phyloP scores from a whole-genome alignment of 2,888 invertebrate genomes.

The Hydropsyche betteni region DNA sequence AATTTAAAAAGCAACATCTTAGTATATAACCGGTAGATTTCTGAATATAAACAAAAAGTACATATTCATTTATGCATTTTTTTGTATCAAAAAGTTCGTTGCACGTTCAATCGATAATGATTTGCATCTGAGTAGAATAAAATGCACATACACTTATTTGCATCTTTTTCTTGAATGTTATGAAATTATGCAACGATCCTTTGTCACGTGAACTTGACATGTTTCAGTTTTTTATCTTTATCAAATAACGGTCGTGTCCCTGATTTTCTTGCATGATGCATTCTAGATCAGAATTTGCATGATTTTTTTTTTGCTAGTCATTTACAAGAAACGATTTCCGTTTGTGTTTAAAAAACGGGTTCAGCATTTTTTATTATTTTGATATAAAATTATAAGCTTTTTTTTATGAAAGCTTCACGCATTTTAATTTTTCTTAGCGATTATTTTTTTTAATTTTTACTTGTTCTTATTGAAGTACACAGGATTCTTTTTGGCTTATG shows the following conservation, averaged over 20 bases:
- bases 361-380: not conserved
- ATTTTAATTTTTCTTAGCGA: no score
- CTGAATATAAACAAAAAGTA: no score
- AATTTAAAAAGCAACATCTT: no score
- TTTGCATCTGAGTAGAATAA: conserved; percentile 12
- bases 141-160: conserved; percentile 22
- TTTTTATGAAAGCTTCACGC: no score
- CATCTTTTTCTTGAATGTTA: conserved; percentile 21
- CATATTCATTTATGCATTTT: no score
- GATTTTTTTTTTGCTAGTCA: conserved; percentile 8
- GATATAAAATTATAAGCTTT: no score
- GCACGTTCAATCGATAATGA: conserved; percentile 10
- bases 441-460: no score
- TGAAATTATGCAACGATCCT: conserved; percentile 6
- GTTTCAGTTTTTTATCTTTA: not conserved
- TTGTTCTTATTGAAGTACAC: not conserved
- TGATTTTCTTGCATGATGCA: not conserved
- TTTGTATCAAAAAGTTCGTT: not conserved
- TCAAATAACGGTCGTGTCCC: conserved; percentile 21
- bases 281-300: conserved; percentile 26
- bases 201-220: conserved; percentile 8
- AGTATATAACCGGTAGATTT: no score
- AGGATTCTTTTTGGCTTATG: conserved; percentile 5
- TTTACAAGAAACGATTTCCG: not conserved
- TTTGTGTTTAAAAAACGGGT: not conserved